phyloP scores from a whole-genome alignment of 2,113 vertebrate genomes.

The Phasianus colchicus region DNA sequence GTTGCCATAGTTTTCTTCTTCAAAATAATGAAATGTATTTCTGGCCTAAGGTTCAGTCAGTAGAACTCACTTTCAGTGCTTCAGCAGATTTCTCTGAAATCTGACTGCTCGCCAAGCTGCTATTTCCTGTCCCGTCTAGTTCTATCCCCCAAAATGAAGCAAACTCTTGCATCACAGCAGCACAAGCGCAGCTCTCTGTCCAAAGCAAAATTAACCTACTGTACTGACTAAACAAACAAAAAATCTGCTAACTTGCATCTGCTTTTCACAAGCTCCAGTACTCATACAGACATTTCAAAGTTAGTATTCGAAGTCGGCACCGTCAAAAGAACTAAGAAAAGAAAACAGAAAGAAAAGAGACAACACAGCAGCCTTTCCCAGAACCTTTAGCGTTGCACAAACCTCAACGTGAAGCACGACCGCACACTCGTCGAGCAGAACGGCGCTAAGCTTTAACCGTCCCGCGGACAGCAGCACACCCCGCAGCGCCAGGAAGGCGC shows the following conservation, averaged over 20 bases:
- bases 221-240: background rate
- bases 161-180: background rate
- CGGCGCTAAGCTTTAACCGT: background rate
- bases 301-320: background rate
- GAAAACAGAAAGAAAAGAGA: background rate
- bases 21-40: background rate
- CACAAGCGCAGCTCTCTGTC: background rate
- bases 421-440: background rate
- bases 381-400: background rate
- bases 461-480: background rate
- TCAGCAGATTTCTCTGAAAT: slow-evolving; percentile 35
- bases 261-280: background rate
- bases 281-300: background rate
- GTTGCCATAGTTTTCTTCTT: background rate
- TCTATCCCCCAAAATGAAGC: background rate
- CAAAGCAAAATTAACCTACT: background rate
- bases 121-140: slow-evolving; percentile 2
- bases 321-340: background rate
- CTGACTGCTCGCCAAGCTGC: background rate
- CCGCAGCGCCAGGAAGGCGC: background rate
- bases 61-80: background rate
- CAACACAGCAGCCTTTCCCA: background rate
- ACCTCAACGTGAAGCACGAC: background rate
- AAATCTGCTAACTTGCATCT: background rate
- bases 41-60: slow-evolving; percentile 26